Percentiles rank a stretch among this genome's conserved stretches.
These are phyloP conservation scores for Aporophyla lueneburgensis DNA, from an alignment of 2,888 invertebrate species.

Conservation along the genomic window DNA sequence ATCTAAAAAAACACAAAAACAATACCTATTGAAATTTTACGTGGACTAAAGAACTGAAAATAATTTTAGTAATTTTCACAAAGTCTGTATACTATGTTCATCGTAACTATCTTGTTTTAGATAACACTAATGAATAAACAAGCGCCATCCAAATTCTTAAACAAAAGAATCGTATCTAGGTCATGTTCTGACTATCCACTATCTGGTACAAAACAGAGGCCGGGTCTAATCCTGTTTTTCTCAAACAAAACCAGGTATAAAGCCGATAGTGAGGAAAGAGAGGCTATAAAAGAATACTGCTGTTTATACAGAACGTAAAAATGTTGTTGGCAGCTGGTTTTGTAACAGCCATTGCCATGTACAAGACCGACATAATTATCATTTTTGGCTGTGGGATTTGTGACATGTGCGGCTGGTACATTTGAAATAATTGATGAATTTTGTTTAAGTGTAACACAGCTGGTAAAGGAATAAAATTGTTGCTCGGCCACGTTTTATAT, in stretches of 20 bases:
- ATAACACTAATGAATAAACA: constrained; percentile 39
- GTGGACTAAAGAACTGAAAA: not conserved
- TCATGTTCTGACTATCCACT: constrained; percentile 13
- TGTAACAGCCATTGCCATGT: constrained; percentile 23
- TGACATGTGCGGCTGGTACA: not conserved
- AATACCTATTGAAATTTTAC: not conserved
- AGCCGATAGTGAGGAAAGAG: constrained; percentile 43
- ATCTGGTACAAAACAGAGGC: constrained; percentile 5
- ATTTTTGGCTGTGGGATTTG: not conserved
- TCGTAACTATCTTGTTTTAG: constrained; percentile 16
- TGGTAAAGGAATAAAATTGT: not conserved
- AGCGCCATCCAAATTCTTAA: constrained; percentile 14
- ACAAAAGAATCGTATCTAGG: constrained; percentile 48
- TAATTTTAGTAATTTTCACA: not conserved
- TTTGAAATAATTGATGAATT: not conserved
- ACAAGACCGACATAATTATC: not conserved
- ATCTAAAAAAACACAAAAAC: too few species aligned
- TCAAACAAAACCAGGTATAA: constrained; percentile 46
- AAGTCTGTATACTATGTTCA: constrained; percentile 7
- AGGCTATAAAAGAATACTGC: constrained; percentile 12
- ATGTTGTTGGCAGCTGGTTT: constrained; percentile 18
- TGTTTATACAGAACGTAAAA: constrained; percentile 21
- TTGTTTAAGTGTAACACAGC: not conserved
- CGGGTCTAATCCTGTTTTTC: constrained; percentile 44
- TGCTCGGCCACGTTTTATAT: not conserved